Evolutionary conservation across 2,888 invertebrate genomes (phyloP), one percentile per base, ranked within the genome.

Genomic region (Nasonovia ribisnigri): DNA sequence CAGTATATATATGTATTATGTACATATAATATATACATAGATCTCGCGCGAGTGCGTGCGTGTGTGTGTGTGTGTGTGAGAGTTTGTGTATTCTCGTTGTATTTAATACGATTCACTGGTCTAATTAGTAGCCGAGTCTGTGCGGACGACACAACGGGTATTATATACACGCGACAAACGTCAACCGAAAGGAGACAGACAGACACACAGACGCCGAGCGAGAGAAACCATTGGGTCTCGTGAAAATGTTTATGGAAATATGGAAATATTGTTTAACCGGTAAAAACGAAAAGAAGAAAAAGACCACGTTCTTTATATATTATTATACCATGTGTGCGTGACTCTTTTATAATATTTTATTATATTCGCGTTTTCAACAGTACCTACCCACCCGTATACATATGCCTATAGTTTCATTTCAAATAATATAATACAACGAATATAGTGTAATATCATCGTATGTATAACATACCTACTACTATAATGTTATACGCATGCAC

Each of bases 101-200:
- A 36, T 36, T 36, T 51, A 51, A 88, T 42, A 57, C 57, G 42
- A 57, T 46, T 57, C 36, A 42, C 57, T 29, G 43, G 60, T 60
- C 57, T 89, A 88, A 88, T 88, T 88, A 54, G 88, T 88, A 88
- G 88, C 42, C 16, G 43, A 46, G 29, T 46, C 57, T 57, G 88
- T 36, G 54, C 54, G 54, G 54, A 88, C 54, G 51, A 26, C 42
- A 54, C 42, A 13, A 42, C 36, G 54, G 36, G 36, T 26, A 57
- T 57, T 57, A 57, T 67, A n/a, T 36, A 13, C 26, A 26, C 5
- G 42, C 5, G 6, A 57, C 88, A 57, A 88, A 88, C 43, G 57
- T 57, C 88, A 54, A 29, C 26, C 57, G 57, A 77, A 77, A 77
- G 36, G 20, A 77, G 20, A 36, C 77, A 57, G 54, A 88, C 36